Percentiles rank a stretch among this genome's conserved stretches.
These are phyloP conservation scores for Erinaceus europaeus DNA, from an alignment of 2,113 vertebrate species.

Conservation along the genomic window DNA sequence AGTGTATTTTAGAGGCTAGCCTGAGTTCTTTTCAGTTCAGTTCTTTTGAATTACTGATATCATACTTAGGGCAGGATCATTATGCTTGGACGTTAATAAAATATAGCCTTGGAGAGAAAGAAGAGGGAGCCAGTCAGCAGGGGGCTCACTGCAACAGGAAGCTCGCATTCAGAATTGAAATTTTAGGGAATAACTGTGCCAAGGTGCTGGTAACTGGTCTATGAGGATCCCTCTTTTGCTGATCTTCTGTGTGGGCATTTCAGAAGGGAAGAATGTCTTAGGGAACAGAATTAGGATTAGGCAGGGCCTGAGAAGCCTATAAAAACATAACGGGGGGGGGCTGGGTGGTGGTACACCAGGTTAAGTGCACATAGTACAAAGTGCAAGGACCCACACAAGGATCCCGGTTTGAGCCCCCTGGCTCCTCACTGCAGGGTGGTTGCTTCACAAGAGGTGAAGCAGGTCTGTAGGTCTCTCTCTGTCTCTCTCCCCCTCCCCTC, in stretches of 20 bases:
- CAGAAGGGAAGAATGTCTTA: not conserved
- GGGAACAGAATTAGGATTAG: not conserved
- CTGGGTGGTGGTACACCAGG: too few relatives aligned
- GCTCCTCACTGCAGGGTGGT: too few relatives aligned
- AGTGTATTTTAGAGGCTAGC: not conserved
- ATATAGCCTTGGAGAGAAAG: not conserved
- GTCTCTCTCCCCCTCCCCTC: too few relatives aligned
- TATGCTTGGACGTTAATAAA: not conserved
- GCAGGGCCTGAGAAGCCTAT: not conserved
- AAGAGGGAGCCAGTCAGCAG: not conserved
- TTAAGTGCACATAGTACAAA: too few relatives aligned
- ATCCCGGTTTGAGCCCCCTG: too few relatives aligned
- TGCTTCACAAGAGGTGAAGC: too few relatives aligned
- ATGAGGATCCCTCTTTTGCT: not conserved
- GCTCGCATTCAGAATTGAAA: not conserved
- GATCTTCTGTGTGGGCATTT: not conserved
- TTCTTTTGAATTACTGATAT: not conserved
- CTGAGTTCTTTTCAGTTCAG: not conserved
- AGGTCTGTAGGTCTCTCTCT: too few relatives aligned
- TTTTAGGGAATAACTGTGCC: not conserved
- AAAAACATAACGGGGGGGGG: not conserved
- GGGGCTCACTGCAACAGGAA: not conserved
- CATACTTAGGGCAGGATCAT: not conserved
- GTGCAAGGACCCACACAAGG: too few relatives aligned
- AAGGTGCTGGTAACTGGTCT: not conserved